Conservation (phyloP, 2,113 vertebrate species). For the Chloropsis hardwickii region DNA sequence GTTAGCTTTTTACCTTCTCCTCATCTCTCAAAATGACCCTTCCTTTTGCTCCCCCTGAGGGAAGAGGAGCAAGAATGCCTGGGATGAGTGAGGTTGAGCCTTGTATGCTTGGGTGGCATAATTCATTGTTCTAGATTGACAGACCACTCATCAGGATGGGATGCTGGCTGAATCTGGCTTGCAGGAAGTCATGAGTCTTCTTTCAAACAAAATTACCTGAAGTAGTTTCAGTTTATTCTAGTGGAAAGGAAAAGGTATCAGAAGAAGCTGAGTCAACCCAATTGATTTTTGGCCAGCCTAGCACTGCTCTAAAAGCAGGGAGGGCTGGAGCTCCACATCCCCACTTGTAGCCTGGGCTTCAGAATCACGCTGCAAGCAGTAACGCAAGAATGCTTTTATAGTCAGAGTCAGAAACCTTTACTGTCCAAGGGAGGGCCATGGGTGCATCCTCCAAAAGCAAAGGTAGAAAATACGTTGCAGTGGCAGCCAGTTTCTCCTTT, state of each 20-base stretch:
- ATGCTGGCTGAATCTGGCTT: neutral
- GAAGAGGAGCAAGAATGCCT: neutral
- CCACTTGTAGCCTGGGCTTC: neutral
- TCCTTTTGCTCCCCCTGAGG: neutral
- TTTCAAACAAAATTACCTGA: neutral
- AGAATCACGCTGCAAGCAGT: neutral
- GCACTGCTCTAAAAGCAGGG: neutral
- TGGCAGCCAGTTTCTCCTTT: neutral
- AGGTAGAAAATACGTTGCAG: neutral
- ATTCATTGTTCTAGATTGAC: neutral
- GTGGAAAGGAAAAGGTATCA: neutral
- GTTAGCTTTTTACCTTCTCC: neutral
- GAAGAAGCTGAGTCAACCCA: neutral
- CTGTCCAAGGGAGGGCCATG: neutral
- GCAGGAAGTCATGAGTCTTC: neutral
- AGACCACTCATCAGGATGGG: fast-evolving
- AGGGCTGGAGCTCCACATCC: neutral
- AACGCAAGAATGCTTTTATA: neutral
- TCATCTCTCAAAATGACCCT: neutral
- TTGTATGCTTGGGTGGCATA: neutral
- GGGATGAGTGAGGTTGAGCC: neutral
- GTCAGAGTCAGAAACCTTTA: neutral
- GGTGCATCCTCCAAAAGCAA: neutral
- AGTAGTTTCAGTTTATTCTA: neutral
- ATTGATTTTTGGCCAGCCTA: neutral